Conservation (phyloP, 2,797 vertebrate species). For the Microctenopoma lineatum region DNA sequence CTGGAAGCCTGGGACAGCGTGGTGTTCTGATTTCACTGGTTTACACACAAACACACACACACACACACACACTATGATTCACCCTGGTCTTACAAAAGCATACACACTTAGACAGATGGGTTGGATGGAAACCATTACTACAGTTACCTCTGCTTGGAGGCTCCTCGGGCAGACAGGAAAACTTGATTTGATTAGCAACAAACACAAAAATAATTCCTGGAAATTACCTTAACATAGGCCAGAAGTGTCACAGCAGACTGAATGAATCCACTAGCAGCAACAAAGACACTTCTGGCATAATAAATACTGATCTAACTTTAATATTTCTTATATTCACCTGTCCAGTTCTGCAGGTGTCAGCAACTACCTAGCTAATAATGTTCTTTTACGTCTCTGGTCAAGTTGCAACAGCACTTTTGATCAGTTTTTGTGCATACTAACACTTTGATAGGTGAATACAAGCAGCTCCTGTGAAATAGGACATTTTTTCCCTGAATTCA, state of each 20-base stretch:
- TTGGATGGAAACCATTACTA: constrained; percentile 40
- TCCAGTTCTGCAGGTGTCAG: too few relatives aligned
- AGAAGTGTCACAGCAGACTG: constrained; percentile 26
- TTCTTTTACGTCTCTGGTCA: not conserved
- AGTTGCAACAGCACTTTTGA: not conserved
- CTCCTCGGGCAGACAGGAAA: constrained; percentile 43
- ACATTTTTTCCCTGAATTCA: accelerated
- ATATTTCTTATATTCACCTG: not conserved
- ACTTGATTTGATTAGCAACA: constrained; percentile 47
- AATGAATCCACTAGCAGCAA: constrained; percentile 11
- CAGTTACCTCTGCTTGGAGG: constrained; percentile 21
- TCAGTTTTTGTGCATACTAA: not conserved
- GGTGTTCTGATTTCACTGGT: constrained; percentile 64
- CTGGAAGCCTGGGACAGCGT: constrained; percentile 71
- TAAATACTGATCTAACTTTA: constrained; percentile 19
- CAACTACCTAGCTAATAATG: not conserved
- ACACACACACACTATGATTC: constrained; percentile 65
- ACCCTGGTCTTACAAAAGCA: constrained; percentile 44
- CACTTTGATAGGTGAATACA: not conserved
- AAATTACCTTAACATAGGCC: constrained; percentile 21
- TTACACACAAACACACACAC: constrained; percentile 33
- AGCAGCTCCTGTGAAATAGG: too few relatives aligned
- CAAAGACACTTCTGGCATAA: constrained; percentile 20
- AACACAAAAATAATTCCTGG: constrained; percentile 36
- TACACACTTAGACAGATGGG: constrained; percentile 20